Evolutionary conservation across 2,888 invertebrate genomes (phyloP).

Genomic region (Sinhomidia bicolor): DNA sequence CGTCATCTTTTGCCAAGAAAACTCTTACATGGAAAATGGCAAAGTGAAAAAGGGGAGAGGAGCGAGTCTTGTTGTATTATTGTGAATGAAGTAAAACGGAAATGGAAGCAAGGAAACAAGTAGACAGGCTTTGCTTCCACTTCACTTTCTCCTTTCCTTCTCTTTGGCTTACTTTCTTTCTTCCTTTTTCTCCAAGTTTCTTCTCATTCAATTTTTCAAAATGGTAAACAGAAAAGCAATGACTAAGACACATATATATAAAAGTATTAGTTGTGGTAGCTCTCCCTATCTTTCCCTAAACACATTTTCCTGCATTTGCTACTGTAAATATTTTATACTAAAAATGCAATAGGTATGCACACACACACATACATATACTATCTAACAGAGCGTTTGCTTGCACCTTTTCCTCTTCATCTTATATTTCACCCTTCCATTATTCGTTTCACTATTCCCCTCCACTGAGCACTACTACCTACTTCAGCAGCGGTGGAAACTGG

Average conservation of each 20-base stretch:
- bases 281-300: constrained; percentile 6
- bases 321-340: neutral
- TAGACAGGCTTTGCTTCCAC: constrained; percentile 61
- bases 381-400: no score
- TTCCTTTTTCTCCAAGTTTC: neutral
- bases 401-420: neutral
- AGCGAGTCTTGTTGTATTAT: constrained; percentile 30
- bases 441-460: constrained; percentile 12
- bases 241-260: constrained; percentile 18
- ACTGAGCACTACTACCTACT: neutral
- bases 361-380: no score
- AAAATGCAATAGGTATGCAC: neutral
- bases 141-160: constrained; percentile 39
- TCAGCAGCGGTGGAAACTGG: neutral
- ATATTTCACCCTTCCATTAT: constrained; percentile 5
- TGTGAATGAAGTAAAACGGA: constrained; percentile 56
- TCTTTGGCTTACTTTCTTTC: neutral
- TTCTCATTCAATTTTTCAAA: neutral
- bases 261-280: neutral
- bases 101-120: constrained; percentile 63
- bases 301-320: neutral
- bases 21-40: neutral
- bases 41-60: neutral
- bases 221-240: neutral
- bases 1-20: constrained; percentile 17